phyloP scores from a whole-genome alignment of 2,113 vertebrate species.

The Phaetusa simplex region DNA sequence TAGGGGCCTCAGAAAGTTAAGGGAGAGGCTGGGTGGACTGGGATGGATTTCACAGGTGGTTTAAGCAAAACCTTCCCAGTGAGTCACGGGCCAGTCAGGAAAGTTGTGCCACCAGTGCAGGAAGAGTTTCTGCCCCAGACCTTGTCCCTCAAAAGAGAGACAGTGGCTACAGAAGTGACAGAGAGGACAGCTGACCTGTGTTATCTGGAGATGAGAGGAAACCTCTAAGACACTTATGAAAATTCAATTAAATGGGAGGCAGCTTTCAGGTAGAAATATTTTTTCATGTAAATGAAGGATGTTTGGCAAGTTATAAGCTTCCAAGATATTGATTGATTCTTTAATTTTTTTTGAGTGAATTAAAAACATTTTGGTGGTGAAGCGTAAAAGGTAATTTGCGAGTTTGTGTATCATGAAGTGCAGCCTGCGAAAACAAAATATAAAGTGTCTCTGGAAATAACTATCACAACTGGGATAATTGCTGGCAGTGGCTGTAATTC shows the following conservation, averaged over 20 bases:
- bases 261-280: background rate
- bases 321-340: background rate
- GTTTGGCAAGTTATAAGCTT: background rate
- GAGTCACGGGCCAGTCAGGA: background rate
- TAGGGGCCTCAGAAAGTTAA: background rate
- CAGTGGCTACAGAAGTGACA: background rate
- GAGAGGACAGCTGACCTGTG: background rate
- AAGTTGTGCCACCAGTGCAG: background rate
- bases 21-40: background rate
- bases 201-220: background rate
- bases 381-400: background rate
- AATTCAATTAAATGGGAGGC: background rate
- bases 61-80: background rate
- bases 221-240: background rate
- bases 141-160: background rate
- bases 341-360: background rate
- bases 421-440: conserved; percentile 1
- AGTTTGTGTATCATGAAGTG: background rate
- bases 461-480: conserved; percentile 5
- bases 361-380: background rate
- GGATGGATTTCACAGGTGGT: background rate
- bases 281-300: background rate
- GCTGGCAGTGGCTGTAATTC: conserved; percentile 36
- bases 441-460: conserved; percentile 32
- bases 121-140: background rate